A percentile compares a stretch with the other conserved stretches of the same genome.
Conservation (phyloP, 2,113 vertebrate genomes). For the Romanogobio albipinnatus region DNA sequence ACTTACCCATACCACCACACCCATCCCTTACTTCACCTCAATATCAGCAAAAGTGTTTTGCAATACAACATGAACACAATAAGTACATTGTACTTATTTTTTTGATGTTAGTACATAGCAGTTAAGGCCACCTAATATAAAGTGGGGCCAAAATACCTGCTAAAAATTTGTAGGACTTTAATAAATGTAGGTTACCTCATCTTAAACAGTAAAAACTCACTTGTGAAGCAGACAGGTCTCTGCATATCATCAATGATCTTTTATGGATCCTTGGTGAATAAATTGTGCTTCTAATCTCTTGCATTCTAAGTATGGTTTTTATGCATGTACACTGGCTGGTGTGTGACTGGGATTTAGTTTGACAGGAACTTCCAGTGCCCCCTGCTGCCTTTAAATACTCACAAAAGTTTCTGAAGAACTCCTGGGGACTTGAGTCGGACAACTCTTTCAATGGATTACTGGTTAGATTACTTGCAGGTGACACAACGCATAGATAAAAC, state of each 20-base stretch:
- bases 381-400: constrained; percentile 40
- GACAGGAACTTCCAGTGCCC: constrained; percentile 30
- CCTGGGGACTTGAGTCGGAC: background rate
- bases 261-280: constrained; percentile 7
- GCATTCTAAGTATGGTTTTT: background rate
- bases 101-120: no score
- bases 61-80: no score
- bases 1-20: no score
- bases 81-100: no score
- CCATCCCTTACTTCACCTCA: no score
- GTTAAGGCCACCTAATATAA: no score
- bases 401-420: constrained; percentile 28
- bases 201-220: background rate
- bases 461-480: background rate
- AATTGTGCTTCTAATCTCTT: background rate
- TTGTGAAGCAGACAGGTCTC: background rate
- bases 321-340: background rate
- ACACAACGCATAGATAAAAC: background rate
- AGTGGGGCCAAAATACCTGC: background rate
- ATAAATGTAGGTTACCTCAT: background rate
- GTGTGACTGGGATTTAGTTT: constrained; percentile 10
- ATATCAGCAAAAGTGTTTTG: no score
- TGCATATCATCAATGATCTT: background rate
- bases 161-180: background rate
- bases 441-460: background rate